Base-by-base conservation (phyloP, 2,888 invertebrate genomes). In the Terebella lapidaria region DNA sequence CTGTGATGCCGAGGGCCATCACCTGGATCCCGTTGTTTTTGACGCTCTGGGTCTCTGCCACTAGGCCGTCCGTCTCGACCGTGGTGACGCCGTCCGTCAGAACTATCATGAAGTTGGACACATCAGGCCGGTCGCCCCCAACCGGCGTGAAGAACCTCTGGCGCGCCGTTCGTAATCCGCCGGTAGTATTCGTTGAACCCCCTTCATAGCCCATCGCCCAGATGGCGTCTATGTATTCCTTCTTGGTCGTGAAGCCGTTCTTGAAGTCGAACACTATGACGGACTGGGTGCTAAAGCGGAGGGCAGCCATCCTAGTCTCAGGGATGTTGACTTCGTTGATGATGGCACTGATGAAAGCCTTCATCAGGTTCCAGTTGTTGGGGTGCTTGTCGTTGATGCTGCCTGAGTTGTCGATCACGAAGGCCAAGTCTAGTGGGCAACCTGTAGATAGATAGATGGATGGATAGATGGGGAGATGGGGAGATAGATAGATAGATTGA, bases 171-270 rank as follows among this genome's bases (percentile, higher is more conserved):
- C 58, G 30, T 49, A 65, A 49, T 2, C 30, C 65, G 0, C 49
- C 62, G 4, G 65, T 53, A 0, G 65, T 65, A 57, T 65, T 63
- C 0, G 64, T 64, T 28, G 25, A 28, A 22, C 65, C 60, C 1
- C 60, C 60, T 3, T 24, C 22, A 51, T 64, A 64, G 4, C 5
- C 20, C 15, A 61, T 56, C 1, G 4, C 25, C n/a, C 42, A 24
- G 10, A 64, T 61, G 3, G 51, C 55, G 0, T 42, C 20, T 2
- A 49, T 4, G 10, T 58, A 26, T 10, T 49, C 54, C 3, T 29
- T 25, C 25, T 53, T 49, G 0, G 54, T 52, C 22, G 25, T 28
- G 26, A 46, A 57, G 20, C 45, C 58, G 35, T 55, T 54, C n/a
- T 54, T 25, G 56, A 64, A 64, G 52, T 62, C 47, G 2, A 60